A percentile compares a stretch with the other conserved stretches of the same genome.
Conservation (phyloP, 1,140 invertebrate genomes). For the Uloborus diversus region DNA sequence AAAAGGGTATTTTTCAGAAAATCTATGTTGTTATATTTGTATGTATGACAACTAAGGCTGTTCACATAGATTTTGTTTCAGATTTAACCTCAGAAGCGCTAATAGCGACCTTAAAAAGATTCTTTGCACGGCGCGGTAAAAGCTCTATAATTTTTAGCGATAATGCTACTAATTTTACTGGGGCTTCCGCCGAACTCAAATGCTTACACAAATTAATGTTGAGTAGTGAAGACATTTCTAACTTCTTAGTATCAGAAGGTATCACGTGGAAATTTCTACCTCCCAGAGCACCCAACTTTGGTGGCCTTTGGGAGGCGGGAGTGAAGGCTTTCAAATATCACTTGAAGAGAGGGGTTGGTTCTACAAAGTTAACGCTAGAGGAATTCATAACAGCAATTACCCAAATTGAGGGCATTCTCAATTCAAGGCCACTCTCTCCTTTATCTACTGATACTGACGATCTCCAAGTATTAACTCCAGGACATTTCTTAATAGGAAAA, state of each 20-base stretch:
- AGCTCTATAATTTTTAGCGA: background rate
- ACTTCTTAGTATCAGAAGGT: background rate
- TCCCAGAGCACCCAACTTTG: too few species aligned
- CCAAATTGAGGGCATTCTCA: constrained; percentile 34
- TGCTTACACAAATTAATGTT: background rate
- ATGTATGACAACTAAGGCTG: background rate
- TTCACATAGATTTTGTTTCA: background rate
- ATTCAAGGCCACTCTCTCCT: constrained; percentile 1
- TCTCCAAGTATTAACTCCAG: constrained; percentile 1
- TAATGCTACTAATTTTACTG: background rate
- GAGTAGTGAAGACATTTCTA: background rate
- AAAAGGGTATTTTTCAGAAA: background rate
- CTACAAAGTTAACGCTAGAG: background rate
- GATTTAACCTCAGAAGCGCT: background rate
- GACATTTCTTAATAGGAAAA: constrained; percentile 27
- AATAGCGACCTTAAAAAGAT: background rate
- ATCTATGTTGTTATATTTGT: background rate
- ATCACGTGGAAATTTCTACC: too few species aligned
- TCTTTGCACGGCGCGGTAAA: background rate
- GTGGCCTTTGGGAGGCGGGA: constrained; percentile 9
- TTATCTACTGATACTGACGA: constrained; percentile 4
- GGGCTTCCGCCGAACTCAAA: background rate
- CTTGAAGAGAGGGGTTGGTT: constrained; percentile 10
- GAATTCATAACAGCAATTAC: background rate
- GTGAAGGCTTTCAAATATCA: constrained; percentile 26